Percentiles rank a stretch among this genome's conserved stretches.
phyloP scores from a whole-genome alignment of 2,113 vertebrate species.

The Thalassoma bifasciatum region DNA sequence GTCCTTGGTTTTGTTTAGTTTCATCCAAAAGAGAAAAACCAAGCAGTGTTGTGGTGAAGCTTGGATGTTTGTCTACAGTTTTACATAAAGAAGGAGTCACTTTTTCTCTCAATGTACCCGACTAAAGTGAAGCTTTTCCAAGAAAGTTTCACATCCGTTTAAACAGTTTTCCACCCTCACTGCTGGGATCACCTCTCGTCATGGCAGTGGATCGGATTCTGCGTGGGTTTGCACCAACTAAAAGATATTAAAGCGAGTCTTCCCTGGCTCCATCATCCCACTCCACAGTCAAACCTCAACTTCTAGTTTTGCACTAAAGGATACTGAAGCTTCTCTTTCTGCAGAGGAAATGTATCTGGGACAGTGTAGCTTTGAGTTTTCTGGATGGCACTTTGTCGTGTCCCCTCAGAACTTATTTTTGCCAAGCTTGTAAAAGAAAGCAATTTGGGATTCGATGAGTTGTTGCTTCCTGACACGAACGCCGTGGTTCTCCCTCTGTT shows the following conservation, averaged over 20 bases:
- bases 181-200: neutral
- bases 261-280: neutral
- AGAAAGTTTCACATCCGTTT: too few relatives aligned
- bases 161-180: neutral
- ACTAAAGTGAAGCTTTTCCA: too few relatives aligned
- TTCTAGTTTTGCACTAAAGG: neutral
- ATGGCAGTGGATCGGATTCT: neutral
- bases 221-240: neutral
- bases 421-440: conserved; percentile 42
- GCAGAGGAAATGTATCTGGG: neutral
- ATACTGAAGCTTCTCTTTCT: neutral
- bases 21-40: too few relatives aligned
- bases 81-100: too few relatives aligned
- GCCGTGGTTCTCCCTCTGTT: conserved; percentile 11
- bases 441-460: conserved; percentile 29
- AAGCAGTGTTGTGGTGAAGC: too few relatives aligned
- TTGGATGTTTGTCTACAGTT: too few relatives aligned
- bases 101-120: too few relatives aligned
- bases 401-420: conserved; percentile 10
- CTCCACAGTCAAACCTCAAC: neutral
- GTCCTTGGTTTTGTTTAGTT: too few relatives aligned
- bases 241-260: neutral
- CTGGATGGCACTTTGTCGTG: neutral
- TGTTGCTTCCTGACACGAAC: conserved; percentile 36
- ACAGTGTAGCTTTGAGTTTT: neutral